phyloP scores from a whole-genome alignment of 2,888 invertebrate species.

The Mesopsocus fuscifrons region DNA sequence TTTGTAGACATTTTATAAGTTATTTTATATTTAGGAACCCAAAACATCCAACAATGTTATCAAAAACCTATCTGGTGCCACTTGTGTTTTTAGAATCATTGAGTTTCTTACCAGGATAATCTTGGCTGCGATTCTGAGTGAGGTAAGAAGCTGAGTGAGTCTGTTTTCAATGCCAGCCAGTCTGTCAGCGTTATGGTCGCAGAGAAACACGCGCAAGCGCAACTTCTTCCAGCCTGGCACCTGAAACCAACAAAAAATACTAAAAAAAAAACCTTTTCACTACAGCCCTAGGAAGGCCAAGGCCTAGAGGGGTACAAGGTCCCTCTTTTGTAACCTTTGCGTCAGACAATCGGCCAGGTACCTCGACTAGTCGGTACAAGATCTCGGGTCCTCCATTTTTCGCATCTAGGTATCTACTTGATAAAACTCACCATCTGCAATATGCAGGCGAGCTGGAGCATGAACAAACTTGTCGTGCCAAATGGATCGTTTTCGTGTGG shows the following conservation, averaged over 20 bases:
- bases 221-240: slow-evolving; percentile 70
- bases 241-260: slow-evolving; percentile 17
- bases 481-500: slow-evolving; percentile 61
- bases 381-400: neutral
- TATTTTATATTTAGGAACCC: too few relatives aligned
- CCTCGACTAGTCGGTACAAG: too few relatives aligned
- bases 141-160: slow-evolving; percentile 52
- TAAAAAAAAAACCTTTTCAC: neutral
- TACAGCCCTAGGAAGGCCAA: too few relatives aligned
- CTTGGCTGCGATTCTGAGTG: slow-evolving; percentile 72
- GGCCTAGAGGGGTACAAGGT: too few relatives aligned
- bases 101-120: slow-evolving; percentile 48
- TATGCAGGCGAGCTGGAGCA: slow-evolving; percentile 92
- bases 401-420: too few relatives aligned
- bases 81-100: too few relatives aligned
- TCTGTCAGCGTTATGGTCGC: slow-evolving; percentile 29
- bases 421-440: slow-evolving; percentile 51
- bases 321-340: too few relatives aligned
- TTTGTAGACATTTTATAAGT: too few relatives aligned
- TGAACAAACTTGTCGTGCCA: slow-evolving; percentile 81
- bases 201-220: slow-evolving; percentile 70
- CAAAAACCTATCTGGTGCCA: too few relatives aligned
- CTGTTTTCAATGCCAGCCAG: slow-evolving; percentile 18
- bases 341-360: too few relatives aligned
- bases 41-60: too few relatives aligned